Percentiles rank a stretch among this genome's conserved stretches.
These are phyloP conservation scores for Drosophila paulistorum DNA, from an alignment of 1,140 invertebrate genomes.

Conservation along the genomic window DNA sequence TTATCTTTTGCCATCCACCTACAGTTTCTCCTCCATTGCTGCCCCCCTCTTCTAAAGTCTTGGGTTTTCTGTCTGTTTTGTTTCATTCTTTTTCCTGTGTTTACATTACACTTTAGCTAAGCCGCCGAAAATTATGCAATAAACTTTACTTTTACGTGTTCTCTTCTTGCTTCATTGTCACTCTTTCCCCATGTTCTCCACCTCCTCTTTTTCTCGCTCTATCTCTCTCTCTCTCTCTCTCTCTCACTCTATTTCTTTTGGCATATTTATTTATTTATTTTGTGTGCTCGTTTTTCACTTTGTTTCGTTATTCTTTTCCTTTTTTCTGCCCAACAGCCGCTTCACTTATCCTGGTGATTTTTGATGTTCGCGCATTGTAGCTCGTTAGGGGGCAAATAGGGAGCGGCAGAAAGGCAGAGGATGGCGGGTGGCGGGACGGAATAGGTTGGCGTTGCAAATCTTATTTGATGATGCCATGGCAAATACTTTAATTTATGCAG, in stretches of 20 bases:
- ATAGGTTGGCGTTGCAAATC: conserved; percentile 61
- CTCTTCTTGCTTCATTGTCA: conserved; percentile 17
- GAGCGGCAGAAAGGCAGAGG: not conserved
- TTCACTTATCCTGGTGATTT: conserved; percentile 67
- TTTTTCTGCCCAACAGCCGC: conserved; percentile 42
- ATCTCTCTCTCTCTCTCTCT: conserved; percentile 3
- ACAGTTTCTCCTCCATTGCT: not conserved
- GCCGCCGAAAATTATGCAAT: conserved; percentile 77
- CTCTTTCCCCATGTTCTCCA: conserved; percentile 33
- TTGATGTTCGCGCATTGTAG: conserved; percentile 74
- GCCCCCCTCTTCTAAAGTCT: conserved; percentile 1
- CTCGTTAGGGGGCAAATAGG: conserved; percentile 48
- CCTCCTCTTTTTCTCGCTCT: conserved; percentile 12
- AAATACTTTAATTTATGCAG: conserved; percentile 80
- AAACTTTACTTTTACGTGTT: conserved; percentile 77
- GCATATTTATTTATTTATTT: conserved; percentile 67
- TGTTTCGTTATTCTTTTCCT: conserved; percentile 32
- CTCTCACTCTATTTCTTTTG: not conserved
- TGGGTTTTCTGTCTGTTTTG: conserved; percentile 11
- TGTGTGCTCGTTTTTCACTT: conserved; percentile 48
- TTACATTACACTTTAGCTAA: conserved; percentile 76
- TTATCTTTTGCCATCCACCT: conserved; percentile 32
- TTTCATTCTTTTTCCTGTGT: conserved; percentile 38
- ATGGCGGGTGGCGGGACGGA: not conserved
- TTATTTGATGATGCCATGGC: conserved; percentile 75